phyloP scores from a whole-genome alignment of 2,888 invertebrate species.

The Lycocerus yunnanus region DNA sequence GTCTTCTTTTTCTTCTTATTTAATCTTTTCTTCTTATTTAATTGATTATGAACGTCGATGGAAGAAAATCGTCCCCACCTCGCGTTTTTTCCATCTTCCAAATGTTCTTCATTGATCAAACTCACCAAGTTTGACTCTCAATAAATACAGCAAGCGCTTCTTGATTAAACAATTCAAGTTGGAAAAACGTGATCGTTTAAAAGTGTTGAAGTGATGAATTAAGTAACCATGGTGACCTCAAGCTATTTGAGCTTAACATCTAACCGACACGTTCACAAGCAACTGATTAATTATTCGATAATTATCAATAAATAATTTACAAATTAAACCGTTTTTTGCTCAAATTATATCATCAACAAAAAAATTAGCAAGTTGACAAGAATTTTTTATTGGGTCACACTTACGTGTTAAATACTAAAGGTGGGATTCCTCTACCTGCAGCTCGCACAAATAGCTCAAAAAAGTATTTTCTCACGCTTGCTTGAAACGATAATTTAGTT shows the following conservation, averaged over 20 bases:
- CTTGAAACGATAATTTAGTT: not conserved
- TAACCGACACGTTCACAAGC: slow-evolving; percentile 10
- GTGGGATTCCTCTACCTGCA: not conserved
- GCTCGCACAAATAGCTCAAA: not conserved
- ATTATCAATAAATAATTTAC: not conserved
- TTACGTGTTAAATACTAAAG: not conserved
- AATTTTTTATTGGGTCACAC: not conserved
- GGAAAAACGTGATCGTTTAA: slow-evolving; percentile 1
- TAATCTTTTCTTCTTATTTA: not conserved
- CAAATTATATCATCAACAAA: not conserved
- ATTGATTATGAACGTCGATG: not conserved
- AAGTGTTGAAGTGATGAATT: slow-evolving; percentile 4
- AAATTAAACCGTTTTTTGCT: not conserved
- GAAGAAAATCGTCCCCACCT: not conserved
- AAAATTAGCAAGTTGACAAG: not conserved
- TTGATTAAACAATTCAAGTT: not conserved
- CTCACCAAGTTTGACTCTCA: not conserved
- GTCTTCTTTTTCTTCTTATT: not conserved
- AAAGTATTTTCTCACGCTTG: not conserved
- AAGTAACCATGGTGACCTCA: not conserved
- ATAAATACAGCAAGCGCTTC: not conserved
- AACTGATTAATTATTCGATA: slow-evolving; percentile 15
- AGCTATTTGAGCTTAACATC: not conserved
- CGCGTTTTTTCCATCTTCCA: not conserved
- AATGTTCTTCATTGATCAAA: too few relatives aligned